Evolutionary conservation across 2,797 vertebrate species (phyloP), one percentile per base, ranked within the genome.

Genomic region (Selene dorsalis): DNA sequence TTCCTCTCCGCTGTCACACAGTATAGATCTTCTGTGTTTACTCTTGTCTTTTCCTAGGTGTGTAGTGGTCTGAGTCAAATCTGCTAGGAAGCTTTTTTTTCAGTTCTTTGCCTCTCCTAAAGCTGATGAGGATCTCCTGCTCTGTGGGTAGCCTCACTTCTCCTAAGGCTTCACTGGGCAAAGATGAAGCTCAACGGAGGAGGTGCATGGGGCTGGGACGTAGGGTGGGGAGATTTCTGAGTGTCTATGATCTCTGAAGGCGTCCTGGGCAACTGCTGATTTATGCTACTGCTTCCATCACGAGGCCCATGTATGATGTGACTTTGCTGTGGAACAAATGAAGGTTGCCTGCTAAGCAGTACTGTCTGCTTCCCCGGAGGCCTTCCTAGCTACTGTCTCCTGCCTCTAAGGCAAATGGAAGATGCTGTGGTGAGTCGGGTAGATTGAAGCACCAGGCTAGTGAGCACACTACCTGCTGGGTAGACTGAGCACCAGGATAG

Each of bases 401-500:
- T 76, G 65, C 79, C 86, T 80, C 73, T 69, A 75, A 90, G 84
- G 80, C 84, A 70, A 85, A 68, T 60, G 81, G 78, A 84, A 85
- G 84, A 78, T 77, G 78, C 47, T 48, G 73, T 72, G 73, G 69
- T 78, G 60, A 63, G 41, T 59, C 20, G 65, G 41, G 62, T n/a
- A 24, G 58, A 41, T 2, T 65, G 65, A 69, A 82, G 84, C 80
- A 84, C 67, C 75, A n/a, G 57, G 62, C 18, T 72, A 12, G 59
- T 57, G 59, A 62, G 45, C 26, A 2, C 4, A 13, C 69, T 58
- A 41, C 65, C 71, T 71, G 55, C 48, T 52, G 63, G 63, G 52
- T 45, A 35, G 73, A 63, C 16, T 64, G 70, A 86, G 83, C 83
- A 72, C 80, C 65, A 11, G 70, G 26, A 3, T 5, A 65, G 62